Base-by-base conservation (phyloP, 2,888 invertebrate genomes). In the Malacosoma neustria region DNA sequence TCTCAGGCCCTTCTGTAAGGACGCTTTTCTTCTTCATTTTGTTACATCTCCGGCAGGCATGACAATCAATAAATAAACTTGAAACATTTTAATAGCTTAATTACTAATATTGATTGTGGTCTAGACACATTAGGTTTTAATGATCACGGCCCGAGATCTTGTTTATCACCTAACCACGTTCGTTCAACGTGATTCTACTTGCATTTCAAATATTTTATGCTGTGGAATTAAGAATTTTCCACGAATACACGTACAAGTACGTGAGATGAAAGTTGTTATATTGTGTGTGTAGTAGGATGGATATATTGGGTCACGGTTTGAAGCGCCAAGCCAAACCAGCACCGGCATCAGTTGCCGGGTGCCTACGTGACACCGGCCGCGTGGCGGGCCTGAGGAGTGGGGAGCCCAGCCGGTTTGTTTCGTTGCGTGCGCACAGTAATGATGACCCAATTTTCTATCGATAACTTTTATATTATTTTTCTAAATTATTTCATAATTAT, bases 301-400 rank as follows among this genome's bases (percentile, higher is more conserved):
- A 11, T 42, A 46, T 50, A 46, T 55, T 55, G 48, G 51, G 51
- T 54, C 57, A 58, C 44, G 47, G 48, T 22, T 34, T 37, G 44
- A 47, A 39, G 39, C 46, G 42, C 40, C 39, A 11, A 30, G 34
- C 33, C 32, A 33, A 7, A 31, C 34, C 30, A 13, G 31, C 13
- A 11, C 15, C 12, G 29, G 22, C 22, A 22, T 22, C 12, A 35
- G 41, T 43, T 40, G 49, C 52, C 50, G 56, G 54, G 61, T 75
- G 85, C 81, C 82, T 85, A 85, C 85, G 84, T 85, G 84, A 85
- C 84, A 72, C 54, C 57, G 67, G 45, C 75, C 80, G 73, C 84
- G 85, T 84, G 81, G 71, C 64, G 59, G 52, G 45, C 40, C 15
- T 38, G 49, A 50, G 59, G 61, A 48, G 62, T 54, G 66, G 65